Percentiles rank a stretch among this genome's conserved stretches.
Conservation (phyloP, 2,113 vertebrate species). For the Zosterops borbonicus region DNA sequence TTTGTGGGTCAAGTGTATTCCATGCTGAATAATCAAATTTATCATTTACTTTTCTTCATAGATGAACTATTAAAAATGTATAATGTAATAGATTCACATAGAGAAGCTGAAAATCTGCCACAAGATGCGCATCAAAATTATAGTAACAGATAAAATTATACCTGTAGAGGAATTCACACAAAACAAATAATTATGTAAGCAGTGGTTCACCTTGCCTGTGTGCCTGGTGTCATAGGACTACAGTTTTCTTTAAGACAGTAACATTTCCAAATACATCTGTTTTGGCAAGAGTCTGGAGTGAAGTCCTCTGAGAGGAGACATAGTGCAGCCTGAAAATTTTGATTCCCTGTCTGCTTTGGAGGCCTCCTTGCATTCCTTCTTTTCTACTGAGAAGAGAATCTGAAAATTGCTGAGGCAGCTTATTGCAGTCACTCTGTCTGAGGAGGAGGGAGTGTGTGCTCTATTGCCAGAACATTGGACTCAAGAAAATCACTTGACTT, state of each 20-base stretch:
- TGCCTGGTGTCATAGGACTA: neutral
- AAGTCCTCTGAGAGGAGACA: neutral
- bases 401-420: conserved; percentile 24
- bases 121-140: neutral
- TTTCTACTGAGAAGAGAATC: neutral
- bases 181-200: neutral
- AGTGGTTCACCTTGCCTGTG: rapidly evolving
- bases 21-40: neutral
- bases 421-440: neutral
- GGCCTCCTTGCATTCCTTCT: neutral
- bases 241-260: neutral
- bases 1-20: conserved; percentile 19
- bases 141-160: neutral
- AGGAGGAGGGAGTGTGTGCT: neutral
- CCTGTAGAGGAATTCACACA: neutral
- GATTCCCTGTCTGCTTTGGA: conserved; percentile 13
- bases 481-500: neutral
- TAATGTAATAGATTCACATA: neutral
- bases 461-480: neutral
- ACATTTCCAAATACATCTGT: neutral
- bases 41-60: neutral
- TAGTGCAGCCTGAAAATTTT: neutral
- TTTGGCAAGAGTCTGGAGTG: neutral
- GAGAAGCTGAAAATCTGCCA: neutral
- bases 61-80: neutral